Percentiles rank a stretch among this genome's conserved stretches.
phyloP scores from a whole-genome alignment of 2,113 vertebrate genomes.

The Cebidichthys violaceus region DNA sequence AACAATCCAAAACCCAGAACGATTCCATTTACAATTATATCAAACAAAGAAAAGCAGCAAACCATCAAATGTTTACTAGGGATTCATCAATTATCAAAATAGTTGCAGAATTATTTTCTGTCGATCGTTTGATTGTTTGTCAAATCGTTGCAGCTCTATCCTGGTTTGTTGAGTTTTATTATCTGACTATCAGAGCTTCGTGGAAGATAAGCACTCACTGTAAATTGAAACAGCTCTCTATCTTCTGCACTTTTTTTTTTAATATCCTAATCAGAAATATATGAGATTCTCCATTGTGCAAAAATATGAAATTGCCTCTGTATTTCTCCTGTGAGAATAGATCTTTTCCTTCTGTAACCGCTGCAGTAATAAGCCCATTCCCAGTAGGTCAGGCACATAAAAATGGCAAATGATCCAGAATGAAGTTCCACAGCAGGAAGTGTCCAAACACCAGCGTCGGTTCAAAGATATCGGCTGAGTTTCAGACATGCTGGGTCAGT shows the following conservation, averaged over 20 bases:
- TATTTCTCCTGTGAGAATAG: conserved; percentile 40
- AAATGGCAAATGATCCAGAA: conserved; percentile 42
- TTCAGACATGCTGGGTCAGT: conserved; percentile 10
- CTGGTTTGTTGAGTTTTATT: not conserved
- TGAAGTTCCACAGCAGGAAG: conserved; percentile 7
- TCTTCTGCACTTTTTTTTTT: conserved; percentile 13
- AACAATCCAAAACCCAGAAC: not conserved
- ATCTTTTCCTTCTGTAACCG: conserved; percentile 21
- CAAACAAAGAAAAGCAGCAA: not conserved
- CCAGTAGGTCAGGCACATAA: conserved; percentile 31
- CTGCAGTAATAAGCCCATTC: conserved; percentile 40
- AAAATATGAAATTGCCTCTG: conserved; percentile 44
- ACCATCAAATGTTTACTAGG: not conserved
- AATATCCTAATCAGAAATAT: conserved; percentile 62
- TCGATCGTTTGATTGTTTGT: not conserved
- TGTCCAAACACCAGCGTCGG: conserved; percentile 3
- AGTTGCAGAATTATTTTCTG: not conserved
- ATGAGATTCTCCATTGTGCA: conserved; percentile 44
- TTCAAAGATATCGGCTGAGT: conserved; percentile 6
- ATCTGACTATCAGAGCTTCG: conserved; percentile 6
- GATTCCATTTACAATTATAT: not conserved
- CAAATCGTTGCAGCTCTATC: not conserved
- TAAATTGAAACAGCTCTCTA: conserved; percentile 30
- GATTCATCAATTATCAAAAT: not conserved
- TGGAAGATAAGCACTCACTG: conserved; percentile 9